A percentile compares a stretch with the other conserved stretches of the same genome.
Evolutionary conservation across 1,140 invertebrate species (phyloP).

Genomic region (Pogonomyrmex californicus): DNA sequence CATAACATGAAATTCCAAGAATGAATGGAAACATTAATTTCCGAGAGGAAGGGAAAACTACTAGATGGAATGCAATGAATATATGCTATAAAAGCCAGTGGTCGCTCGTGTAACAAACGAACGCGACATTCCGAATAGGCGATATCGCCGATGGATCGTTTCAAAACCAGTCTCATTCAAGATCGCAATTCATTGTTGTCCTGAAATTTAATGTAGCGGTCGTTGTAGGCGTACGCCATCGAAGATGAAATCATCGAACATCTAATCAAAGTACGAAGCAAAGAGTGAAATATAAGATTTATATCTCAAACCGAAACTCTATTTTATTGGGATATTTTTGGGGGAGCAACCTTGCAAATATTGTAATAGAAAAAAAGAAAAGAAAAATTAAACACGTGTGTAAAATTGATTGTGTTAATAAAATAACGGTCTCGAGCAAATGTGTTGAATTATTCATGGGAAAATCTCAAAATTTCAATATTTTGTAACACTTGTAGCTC

Average conservation of each 20-base stretch:
- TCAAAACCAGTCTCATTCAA: conserved; percentile 37
- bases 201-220: conserved; percentile 37
- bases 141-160: conserved; percentile 67
- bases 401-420: not conserved
- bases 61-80: conserved; percentile 65
- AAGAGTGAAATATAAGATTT: not conserved
- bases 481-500: not conserved
- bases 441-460: not conserved
- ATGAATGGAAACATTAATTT: conserved; percentile 71
- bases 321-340: not conserved
- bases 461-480: not conserved
- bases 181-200: conserved; percentile 32
- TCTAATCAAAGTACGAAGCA: not conserved
- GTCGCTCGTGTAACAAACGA: conserved; percentile 54
- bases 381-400: not conserved
- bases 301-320: not conserved
- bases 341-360: not conserved
- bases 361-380: not conserved
- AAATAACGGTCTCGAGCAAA: not conserved
- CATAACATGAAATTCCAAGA: conserved; percentile 71
- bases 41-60: conserved; percentile 55
- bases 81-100: conserved; percentile 53
- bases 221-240: not conserved
- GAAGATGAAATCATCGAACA: not conserved
- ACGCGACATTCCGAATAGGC: conserved; percentile 68